These are phyloP conservation scores for Sthenelais limicola DNA, from an alignment of 2,888 invertebrate genomes.

Conservation along the genomic window DNA sequence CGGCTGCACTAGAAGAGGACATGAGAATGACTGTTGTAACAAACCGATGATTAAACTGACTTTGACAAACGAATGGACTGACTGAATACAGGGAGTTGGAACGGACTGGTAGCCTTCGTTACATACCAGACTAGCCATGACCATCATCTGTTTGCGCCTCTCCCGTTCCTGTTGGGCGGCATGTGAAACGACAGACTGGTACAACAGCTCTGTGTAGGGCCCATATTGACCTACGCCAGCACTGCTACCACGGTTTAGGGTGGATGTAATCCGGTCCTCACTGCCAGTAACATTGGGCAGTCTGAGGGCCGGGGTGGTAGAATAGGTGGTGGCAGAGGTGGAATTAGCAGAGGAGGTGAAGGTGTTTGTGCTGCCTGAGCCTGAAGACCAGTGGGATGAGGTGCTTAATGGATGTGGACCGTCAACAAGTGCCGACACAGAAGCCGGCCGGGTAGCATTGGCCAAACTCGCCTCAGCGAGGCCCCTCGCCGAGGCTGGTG, in stretches of 20 bases:
- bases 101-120: neutral
- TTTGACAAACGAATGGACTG: neutral
- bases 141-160: conserved; percentile 77
- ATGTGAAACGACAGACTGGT: conserved; percentile 47
- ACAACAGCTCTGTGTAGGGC: conserved; percentile 47
- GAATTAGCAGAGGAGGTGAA: conserved; percentile 17
- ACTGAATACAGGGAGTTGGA: conserved; percentile 5
- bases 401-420: too few species aligned
- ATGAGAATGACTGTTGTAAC: too few species aligned
- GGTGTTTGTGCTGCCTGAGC: neutral
- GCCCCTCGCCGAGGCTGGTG: neutral
- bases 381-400: neutral
- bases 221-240: neutral
- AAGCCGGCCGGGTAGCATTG: neutral
- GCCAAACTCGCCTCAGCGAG: too few species aligned
- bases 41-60: too few species aligned
- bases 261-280: neutral
- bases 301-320: conserved; percentile 21
- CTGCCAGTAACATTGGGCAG: neutral
- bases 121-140: conserved; percentile 53
- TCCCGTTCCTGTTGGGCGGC: conserved; percentile 82
- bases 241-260: neutral
- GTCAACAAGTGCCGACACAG: neutral
- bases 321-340: conserved; percentile 20
- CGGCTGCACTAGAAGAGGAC: too few species aligned